A percentile compares a stretch with the other conserved stretches of the same genome.
Conservation (phyloP, 2,888 invertebrate species). For the Campoletis raptor region DNA sequence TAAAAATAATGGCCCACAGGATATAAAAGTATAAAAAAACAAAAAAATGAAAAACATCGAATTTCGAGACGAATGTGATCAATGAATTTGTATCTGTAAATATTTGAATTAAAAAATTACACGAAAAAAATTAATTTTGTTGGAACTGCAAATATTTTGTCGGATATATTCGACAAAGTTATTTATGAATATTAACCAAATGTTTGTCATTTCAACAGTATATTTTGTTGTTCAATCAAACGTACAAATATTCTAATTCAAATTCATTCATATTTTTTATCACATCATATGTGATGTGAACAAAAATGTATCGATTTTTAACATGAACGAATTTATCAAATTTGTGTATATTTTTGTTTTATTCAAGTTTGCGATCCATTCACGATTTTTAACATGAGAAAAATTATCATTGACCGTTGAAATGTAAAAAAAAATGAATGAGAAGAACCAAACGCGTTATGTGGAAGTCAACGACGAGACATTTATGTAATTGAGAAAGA, state of each 20-base stretch:
- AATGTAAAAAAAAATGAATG: not conserved
- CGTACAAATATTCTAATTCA: too few relatives aligned
- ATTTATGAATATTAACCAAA: too few relatives aligned
- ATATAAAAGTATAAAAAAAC: too few relatives aligned
- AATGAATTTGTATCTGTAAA: not conserved
- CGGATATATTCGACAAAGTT: too few relatives aligned
- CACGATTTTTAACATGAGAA: not conserved
- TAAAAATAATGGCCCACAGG: too few relatives aligned
- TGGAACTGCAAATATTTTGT: too few relatives aligned
- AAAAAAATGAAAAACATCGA: too few relatives aligned
- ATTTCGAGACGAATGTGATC: not conserved
- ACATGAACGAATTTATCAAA: not conserved
- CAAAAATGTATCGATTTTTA: not conserved
- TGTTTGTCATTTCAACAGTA: too few relatives aligned
- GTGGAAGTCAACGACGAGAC: slow-evolving; percentile 18
- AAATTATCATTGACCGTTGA: not conserved
- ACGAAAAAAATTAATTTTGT: too few relatives aligned
- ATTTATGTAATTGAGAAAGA: slow-evolving; percentile 5
- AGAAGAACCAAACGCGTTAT: not conserved
- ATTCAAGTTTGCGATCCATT: not conserved
- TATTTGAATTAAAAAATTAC: not conserved
- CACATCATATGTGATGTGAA: too few relatives aligned
- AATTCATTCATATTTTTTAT: too few relatives aligned
- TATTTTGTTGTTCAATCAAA: too few relatives aligned
- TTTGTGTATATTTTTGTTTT: not conserved